Percentiles rank a stretch among this genome's conserved stretches.
These are phyloP conservation scores for Lasioglossum malachurum DNA, from an alignment of 2,888 invertebrate genomes.

Conservation along the genomic window DNA sequence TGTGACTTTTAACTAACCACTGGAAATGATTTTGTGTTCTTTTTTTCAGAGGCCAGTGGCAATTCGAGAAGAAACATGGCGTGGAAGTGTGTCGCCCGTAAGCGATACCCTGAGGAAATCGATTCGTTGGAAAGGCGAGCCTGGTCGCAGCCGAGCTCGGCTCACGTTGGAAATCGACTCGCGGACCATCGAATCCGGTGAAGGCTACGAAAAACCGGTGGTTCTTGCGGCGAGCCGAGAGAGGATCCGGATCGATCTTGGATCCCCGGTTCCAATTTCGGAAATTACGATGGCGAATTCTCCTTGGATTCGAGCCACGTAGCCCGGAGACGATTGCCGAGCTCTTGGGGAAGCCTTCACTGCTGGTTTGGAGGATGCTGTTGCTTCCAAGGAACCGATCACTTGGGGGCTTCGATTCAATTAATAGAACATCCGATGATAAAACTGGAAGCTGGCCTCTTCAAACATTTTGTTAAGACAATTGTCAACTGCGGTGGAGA, in stretches of 20 bases:
- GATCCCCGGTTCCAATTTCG: conserved; percentile 31
- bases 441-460: not conserved
- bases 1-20: not conserved
- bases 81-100: conserved; percentile 35
- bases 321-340: conserved; percentile 16
- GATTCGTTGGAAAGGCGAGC: conserved; percentile 47
- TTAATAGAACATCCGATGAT: conserved; percentile 19
- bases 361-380: conserved; percentile 18
- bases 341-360: conserved; percentile 20
- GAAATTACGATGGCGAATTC: conserved; percentile 13
- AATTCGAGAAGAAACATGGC: conserved; percentile 46
- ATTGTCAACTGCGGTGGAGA: not conserved
- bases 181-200: conserved; percentile 33
- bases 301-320: conserved; percentile 56
- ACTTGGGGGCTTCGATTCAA: conserved; percentile 36
- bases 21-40: not conserved
- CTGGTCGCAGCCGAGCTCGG: conserved; percentile 36
- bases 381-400: conserved; percentile 18
- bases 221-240: not conserved
- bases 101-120: conserved; percentile 55
- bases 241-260: conserved; percentile 27
- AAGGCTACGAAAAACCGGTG: conserved; percentile 7
- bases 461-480: not conserved
- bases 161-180: conserved; percentile 6
- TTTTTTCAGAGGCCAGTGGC: not conserved